These are phyloP conservation scores for Dromiciops gliroides DNA, from an alignment of 2,113 vertebrate genomes.

Conservation along the genomic window DNA sequence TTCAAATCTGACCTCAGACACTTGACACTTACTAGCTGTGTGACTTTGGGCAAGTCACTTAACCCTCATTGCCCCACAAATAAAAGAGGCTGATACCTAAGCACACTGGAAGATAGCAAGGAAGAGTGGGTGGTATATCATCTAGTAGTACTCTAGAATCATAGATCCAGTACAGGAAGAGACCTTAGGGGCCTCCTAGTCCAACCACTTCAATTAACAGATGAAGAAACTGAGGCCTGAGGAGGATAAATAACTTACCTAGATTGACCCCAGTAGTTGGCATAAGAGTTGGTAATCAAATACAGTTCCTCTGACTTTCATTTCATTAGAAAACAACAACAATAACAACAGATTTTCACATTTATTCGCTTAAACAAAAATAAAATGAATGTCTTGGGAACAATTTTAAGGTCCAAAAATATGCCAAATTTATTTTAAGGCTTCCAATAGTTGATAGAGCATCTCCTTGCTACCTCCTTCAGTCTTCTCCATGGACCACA, in stretches of 20 bases:
- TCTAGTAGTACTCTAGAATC: background rate
- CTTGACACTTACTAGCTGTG: too few species aligned
- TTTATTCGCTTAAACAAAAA: slow-evolving; percentile 93
- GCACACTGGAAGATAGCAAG: background rate
- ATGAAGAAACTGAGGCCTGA: background rate
- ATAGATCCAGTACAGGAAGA: background rate
- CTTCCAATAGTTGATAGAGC: slow-evolving; percentile 87
- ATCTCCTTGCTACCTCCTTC: slow-evolving; percentile 85
- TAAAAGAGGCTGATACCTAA: too few species aligned
- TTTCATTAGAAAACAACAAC: slow-evolving; percentile 82
- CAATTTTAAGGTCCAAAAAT: slow-evolving; percentile 93
- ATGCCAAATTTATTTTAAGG: slow-evolving; percentile 87
- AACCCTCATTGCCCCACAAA: too few species aligned
- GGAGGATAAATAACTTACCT: background rate
- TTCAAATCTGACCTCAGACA: too few species aligned
- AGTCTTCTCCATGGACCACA: slow-evolving; percentile 85
- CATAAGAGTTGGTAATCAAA: background rate
- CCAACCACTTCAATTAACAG: too few species aligned
- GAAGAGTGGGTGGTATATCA: background rate
- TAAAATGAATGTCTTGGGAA: slow-evolving; percentile 92
- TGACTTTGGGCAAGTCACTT: too few species aligned
- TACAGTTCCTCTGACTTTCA: background rate
- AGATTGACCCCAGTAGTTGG: background rate
- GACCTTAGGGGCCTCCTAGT: background rate
- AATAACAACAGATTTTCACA: slow-evolving; percentile 81